Percentiles rank a stretch among this genome's conserved stretches.
Evolutionary conservation across 2,888 invertebrate species (phyloP).

Genomic region (Cephonodes hylas): DNA sequence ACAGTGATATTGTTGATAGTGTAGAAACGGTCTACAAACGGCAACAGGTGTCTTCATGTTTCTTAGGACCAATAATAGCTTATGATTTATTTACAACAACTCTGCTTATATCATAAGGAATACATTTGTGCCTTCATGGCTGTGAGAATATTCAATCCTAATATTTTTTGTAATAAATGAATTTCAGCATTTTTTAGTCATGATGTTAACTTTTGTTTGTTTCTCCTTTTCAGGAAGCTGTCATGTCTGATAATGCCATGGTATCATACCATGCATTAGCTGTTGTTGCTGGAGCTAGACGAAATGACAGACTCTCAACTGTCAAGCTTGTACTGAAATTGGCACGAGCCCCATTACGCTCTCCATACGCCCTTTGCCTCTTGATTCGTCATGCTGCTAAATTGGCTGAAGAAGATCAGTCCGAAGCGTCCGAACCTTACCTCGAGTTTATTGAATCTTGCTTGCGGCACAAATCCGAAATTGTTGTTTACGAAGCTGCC

Average conservation of each 20-base stretch:
- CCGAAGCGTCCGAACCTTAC: slow-evolving; percentile 86
- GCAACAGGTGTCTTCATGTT: too few species aligned
- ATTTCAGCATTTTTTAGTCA: too few species aligned
- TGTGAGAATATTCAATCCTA: too few species aligned
- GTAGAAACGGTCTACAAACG: too few species aligned
- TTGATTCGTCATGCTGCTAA: slow-evolving; percentile 97
- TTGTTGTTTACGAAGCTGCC: slow-evolving; percentile 99
- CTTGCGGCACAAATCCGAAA: slow-evolving; percentile 98
- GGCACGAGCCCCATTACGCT: slow-evolving; percentile 90
- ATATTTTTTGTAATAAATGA: too few species aligned
- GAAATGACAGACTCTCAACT: slow-evolving; percentile 96
- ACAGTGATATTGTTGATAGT: too few species aligned
- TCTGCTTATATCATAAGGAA: too few species aligned
- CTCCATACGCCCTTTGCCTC: slow-evolving; percentile 97
- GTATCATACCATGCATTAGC: slow-evolving; percentile 99
- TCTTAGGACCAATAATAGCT: too few species aligned
- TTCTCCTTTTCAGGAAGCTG: slow-evolving; percentile 63
- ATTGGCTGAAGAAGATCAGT: slow-evolving; percentile 93
- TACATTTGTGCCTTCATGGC: too few species aligned
- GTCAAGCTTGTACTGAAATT: slow-evolving; percentile 96
- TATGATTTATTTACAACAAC: too few species aligned
- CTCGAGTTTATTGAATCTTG: slow-evolving; percentile 97
- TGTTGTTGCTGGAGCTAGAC: slow-evolving; percentile 95
- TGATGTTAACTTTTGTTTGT: neutral
- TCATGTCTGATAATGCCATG: slow-evolving; percentile 86